Base-by-base conservation (phyloP, 37 sponge, comb jelly and placozoan species). In the Oscarella lobularis region DNA sequence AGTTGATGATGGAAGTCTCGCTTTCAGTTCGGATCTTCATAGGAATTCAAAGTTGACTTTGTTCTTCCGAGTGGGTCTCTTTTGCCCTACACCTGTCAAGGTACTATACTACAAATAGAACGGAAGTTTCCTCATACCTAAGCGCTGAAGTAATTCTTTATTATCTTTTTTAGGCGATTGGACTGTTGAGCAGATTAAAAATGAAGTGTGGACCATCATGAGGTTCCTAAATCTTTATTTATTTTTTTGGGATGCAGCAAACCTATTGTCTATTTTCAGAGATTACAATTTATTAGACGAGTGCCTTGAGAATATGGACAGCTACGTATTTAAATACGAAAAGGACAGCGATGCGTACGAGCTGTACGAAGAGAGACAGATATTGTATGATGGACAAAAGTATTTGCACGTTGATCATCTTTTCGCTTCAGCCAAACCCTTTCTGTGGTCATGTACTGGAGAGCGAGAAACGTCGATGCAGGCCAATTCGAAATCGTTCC, bases 401-500 rank as follows among this genome's bases (percentile, higher is more conserved):
- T n/a, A n/a, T n/a, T n/a, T n/a, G n/a, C n/a, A n/a, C n/a, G n/a
- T n/a, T n/a, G n/a, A n/a, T n/a, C n/a, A n/a, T n/a, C n/a, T n/a
- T n/a, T 48, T 48, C 60, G 20, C 9, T 68, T 5, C 31, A 68
- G 71, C 33, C 71, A 68, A 20, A 68, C 71, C 31, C 31, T 68
- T 32, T 68, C 71, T 5, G 33, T 68, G 29, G 71, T 68, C 71
- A 68, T 32, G 35, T 68, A 68, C 71, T 68, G 71, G 71, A 32
- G 31, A 30, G 31, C 71, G 33, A 68, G 33, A 35, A 48, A 48
- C 20, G 60, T 20, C 9, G 14, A 9, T 27, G 20, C 14, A 48
- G 60, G 60, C 20, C 60, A 48, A 20, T 48, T 48, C 60, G 20
- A 48, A 9, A 48, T 48, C 20, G 60, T 48, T 9, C 60, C 60